Evolutionary conservation across 1,140 invertebrate genomes (phyloP), one percentile per base, ranked within the genome.

Genomic region (Chrysoperla carnea): DNA sequence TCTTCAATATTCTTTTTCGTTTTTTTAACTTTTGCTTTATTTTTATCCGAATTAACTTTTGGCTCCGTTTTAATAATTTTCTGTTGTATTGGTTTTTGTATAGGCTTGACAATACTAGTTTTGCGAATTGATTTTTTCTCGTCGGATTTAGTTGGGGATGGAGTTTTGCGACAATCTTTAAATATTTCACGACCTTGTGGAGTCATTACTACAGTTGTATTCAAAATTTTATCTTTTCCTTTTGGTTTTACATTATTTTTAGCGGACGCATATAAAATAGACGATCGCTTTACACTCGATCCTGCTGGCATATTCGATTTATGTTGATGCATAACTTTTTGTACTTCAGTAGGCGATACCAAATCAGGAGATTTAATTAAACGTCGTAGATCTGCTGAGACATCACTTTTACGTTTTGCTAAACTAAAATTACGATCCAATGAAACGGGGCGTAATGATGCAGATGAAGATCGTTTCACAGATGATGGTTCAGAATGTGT

Each of bases 331-430:
- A 75, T 52, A 1, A 64, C 68, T 52, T 71, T 74, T 42, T 68
- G 69, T 2, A 73, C 69, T 50, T 78, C 72, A 29, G 62, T 61
- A 0, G 72, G 68, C 2, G 71, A 72, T 28, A 72, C 61, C 1
- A 79, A 51, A 36, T 72, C 70, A 0, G 69, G 62, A 4, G 64
- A 67, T 47, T 60, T 64, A 17, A 57, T 57, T 6, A 68, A 11
- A 12, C 12, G 31, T 6, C 36, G 36, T 8, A 37, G 6, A 37
- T 13, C 14, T 15, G 14, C 36, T 43, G 39, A 46, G 15, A 55
- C 40, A 37, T 57, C 50, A 36, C 51, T 46, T 39, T 55, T 56
- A 28, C 43, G 46, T 43, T 62, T 62, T 45, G 61, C 57, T 15
- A 39, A 52, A 28, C 56, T 56, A 39, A 62, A 61, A 4, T 58